These are phyloP conservation scores for Meiosimyza platycephala DNA, from an alignment of 2,888 invertebrate species.

Conservation along the genomic window DNA sequence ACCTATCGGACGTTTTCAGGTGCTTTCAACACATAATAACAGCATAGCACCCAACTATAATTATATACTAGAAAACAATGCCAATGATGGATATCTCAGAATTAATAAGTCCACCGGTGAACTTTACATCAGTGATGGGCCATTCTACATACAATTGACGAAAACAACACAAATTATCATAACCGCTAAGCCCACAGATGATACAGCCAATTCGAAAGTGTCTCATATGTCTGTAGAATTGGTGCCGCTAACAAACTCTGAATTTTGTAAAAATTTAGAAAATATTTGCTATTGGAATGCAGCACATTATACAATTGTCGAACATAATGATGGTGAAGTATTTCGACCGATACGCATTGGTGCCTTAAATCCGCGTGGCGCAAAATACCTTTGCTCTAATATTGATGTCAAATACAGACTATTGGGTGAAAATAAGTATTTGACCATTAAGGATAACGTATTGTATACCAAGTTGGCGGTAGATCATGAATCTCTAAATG, in stretches of 20 bases:
- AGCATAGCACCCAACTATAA: slow-evolving; percentile 55
- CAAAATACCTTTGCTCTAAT: slow-evolving; percentile 68
- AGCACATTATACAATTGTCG: slow-evolving; percentile 60
- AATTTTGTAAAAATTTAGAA: slow-evolving; percentile 59
- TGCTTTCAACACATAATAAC: slow-evolving; percentile 55
- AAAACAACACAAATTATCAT: slow-evolving; percentile 54
- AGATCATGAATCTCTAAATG: slow-evolving; percentile 68
- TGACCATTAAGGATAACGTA: slow-evolving; percentile 64
- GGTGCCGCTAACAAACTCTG: slow-evolving; percentile 51
- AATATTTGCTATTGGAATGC: slow-evolving; percentile 63
- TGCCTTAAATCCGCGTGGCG: slow-evolving; percentile 65
- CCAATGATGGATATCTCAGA: slow-evolving; percentile 49
- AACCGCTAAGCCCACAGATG: slow-evolving; percentile 50
- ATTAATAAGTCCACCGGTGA: slow-evolving; percentile 63
- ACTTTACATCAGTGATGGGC: slow-evolving; percentile 56
- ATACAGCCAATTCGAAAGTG: slow-evolving; percentile 46
- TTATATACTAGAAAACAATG: slow-evolving; percentile 61
- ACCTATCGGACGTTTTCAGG: slow-evolving; percentile 64
- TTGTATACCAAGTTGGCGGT: slow-evolving; percentile 65
- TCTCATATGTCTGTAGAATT: slow-evolving; percentile 61
- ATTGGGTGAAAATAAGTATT: slow-evolving; percentile 59
- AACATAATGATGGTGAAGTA: slow-evolving; percentile 41
- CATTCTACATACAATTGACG: slow-evolving; percentile 53
- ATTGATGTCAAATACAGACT: slow-evolving; percentile 69
- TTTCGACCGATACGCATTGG: slow-evolving; percentile 63